Evolutionary conservation across 2,797 vertebrate genomes (phyloP).

Genomic region (Telmatherina bonti): DNA sequence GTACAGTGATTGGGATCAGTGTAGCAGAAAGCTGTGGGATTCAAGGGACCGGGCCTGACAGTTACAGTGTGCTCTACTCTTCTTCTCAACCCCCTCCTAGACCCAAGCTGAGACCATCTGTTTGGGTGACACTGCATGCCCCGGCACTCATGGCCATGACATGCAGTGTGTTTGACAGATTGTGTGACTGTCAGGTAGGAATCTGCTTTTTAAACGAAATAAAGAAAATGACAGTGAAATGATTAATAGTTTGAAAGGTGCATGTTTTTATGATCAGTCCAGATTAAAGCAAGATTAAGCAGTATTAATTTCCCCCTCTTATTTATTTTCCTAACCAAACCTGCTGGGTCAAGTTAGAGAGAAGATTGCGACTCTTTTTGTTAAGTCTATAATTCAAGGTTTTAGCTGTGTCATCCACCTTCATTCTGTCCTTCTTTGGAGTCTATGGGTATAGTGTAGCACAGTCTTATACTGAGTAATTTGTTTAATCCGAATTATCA

Average conservation of each 20-base stretch:
- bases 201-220: conserved; percentile 8
- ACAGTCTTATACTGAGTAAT: too few relatives aligned
- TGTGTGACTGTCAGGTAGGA: conserved; percentile 30
- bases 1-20: conserved; percentile 71
- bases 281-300: not conserved
- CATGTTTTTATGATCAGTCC: not conserved
- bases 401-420: too few relatives aligned
- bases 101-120: conserved; percentile 75
- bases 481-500: too few relatives aligned
- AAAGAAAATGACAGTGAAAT: conserved; percentile 3
- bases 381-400: too few relatives aligned
- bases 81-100: conserved; percentile 60
- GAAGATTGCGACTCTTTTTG: too few relatives aligned
- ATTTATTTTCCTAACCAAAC: too few relatives aligned
- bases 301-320: too few relatives aligned
- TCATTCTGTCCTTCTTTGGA: too few relatives aligned
- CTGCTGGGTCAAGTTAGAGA: too few relatives aligned
- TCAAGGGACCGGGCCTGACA: conserved; percentile 72
- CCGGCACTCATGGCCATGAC: conserved; percentile 37
- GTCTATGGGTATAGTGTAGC: too few relatives aligned
- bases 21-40: conserved; percentile 77
- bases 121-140: conserved; percentile 58
- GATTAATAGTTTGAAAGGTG: not conserved
- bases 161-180: conserved; percentile 47
- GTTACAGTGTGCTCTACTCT: conserved; percentile 70